These are phyloP conservation scores for Cottus gobio DNA, from an alignment of 2,113 vertebrate species.

Conservation along the genomic window DNA sequence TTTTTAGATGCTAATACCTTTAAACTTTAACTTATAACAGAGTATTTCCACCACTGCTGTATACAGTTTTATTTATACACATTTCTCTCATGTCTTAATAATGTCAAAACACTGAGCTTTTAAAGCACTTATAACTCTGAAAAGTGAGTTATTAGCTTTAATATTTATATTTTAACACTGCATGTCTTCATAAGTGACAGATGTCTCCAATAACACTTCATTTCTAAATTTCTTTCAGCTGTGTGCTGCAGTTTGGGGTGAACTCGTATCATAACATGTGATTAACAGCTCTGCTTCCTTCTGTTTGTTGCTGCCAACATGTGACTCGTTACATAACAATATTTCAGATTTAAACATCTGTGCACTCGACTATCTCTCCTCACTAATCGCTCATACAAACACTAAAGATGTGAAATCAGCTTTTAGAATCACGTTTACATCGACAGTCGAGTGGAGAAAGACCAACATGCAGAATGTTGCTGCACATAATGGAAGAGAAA, in stretches of 20 bases:
- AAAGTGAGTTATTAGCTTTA: too few relatives aligned
- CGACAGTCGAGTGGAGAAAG: too few relatives aligned
- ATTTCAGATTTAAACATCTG: constrained; percentile 20
- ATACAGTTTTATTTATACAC: too few relatives aligned
- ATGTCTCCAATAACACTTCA: constrained; percentile 11
- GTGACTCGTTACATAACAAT: too few relatives aligned
- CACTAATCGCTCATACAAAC: not conserved
- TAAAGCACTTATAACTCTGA: not conserved
- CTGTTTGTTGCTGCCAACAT: not conserved
- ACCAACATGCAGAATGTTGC: not conserved
- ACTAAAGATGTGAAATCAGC: constrained; percentile 10
- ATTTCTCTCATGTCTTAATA: not conserved
- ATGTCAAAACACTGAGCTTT: not conserved
- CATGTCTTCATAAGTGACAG: constrained; percentile 10
- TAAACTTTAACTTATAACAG: too few relatives aligned
- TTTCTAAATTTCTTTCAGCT: not conserved
- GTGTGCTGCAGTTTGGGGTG: not conserved
- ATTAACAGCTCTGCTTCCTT: not conserved
- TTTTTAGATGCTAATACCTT: too few relatives aligned
- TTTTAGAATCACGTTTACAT: too few relatives aligned
- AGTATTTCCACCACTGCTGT: not conserved
- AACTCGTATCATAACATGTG: not conserved
- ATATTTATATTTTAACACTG: not conserved
- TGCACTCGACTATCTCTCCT: not conserved
- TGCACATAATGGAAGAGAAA: not conserved